These are phyloP conservation scores for Pica pica DNA, from an alignment of 2,113 vertebrate genomes.

Conservation along the genomic window DNA sequence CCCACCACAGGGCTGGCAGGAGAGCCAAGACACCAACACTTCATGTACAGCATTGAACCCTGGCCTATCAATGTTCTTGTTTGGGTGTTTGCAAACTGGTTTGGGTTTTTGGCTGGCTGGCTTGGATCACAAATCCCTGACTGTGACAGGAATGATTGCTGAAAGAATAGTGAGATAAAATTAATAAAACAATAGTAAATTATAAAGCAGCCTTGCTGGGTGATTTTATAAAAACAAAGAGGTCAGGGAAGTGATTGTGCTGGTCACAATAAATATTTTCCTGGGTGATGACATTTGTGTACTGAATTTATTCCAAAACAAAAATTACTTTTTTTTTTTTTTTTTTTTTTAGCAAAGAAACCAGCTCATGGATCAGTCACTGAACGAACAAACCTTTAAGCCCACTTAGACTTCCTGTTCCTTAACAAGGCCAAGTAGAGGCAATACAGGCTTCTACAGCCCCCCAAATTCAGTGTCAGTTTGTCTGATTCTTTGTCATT, in stretches of 20 bases:
- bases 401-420: background rate
- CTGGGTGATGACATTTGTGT: background rate
- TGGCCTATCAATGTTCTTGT: background rate
- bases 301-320: background rate
- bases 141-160: background rate
- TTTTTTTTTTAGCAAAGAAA: background rate
- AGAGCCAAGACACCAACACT: background rate
- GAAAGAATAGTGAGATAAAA: background rate
- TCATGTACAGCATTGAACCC: accelerated
- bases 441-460: background rate
- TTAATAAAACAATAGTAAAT: background rate
- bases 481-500: slow-evolving; percentile 48
- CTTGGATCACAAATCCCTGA: background rate
- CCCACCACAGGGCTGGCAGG: background rate
- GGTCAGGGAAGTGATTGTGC: background rate
- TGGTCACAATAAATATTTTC: background rate
- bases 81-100: background rate
- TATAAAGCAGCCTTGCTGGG: background rate
- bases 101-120: background rate
- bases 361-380: background rate
- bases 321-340: background rate
- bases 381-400: background rate
- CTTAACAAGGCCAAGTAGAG: background rate
- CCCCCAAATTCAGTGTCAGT: background rate
- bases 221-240: background rate